phyloP scores from a whole-genome alignment of 1,140 invertebrate genomes.

The Bombyx mori region ASM3026992v2 NC_085121.1:5222501-5223000 shows the following conservation, averaged over 20 bases:
- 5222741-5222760: no score
- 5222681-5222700: background rate
- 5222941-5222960: constrained; percentile 31
- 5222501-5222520: constrained; percentile 15
- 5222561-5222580: no score
- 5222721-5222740: background rate
- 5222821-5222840: no score
- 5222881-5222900: constrained; percentile 1
- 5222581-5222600: no score
- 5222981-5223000: constrained; percentile 2
- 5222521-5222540: constrained; percentile 9
- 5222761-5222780: no score
- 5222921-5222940: constrained; percentile 40
- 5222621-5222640: no score
- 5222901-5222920: constrained; percentile 8
- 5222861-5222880: background rate
- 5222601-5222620: no score
- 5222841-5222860: no score
- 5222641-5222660: background rate
- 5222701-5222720: background rate
- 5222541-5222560: constrained; percentile 19
- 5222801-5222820: no score
- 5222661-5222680: background rate
- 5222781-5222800: no score
- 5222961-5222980: constrained; percentile 44